Conservation (phyloP, 2,888 invertebrate genomes). For the Cancer borealis region DNA sequence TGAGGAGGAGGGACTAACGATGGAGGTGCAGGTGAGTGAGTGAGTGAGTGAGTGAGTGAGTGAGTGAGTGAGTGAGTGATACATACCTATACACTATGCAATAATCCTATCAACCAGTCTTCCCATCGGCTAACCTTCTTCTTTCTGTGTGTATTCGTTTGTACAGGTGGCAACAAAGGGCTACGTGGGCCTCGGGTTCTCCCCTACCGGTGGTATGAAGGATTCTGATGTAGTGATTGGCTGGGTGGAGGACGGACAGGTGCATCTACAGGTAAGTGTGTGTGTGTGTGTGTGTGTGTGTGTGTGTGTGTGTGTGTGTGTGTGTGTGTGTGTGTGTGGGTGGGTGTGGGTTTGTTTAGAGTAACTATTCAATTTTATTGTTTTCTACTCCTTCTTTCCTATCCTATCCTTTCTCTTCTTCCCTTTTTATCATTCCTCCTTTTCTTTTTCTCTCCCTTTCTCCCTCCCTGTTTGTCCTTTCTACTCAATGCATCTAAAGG, state of each 20-base stretch:
- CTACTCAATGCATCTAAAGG: neutral
- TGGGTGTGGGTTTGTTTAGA: neutral
- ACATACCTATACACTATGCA: neutral
- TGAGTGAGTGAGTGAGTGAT: neutral
- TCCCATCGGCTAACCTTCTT: neutral
- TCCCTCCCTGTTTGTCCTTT: neutral
- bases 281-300: conserved; percentile 20
- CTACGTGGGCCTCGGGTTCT: conserved; percentile 93
- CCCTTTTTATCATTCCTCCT: neutral
- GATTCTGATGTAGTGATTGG: conserved; percentile 93
- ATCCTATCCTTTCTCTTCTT: neutral
- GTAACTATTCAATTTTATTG: neutral
- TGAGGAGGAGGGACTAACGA: neutral
- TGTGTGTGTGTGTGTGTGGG: conserved; percentile 11
- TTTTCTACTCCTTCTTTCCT: too few relatives aligned
- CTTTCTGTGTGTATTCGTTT: neutral
- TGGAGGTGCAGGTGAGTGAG: conserved; percentile 43
- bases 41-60: neutral
- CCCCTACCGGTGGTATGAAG: conserved; percentile 88
- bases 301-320: conserved; percentile 20
- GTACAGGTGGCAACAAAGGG: conserved; percentile 84
- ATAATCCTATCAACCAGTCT: neutral
- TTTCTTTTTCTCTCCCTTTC: neutral
- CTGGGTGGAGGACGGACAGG: conserved; percentile 85
- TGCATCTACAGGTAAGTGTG: conserved; percentile 20